Conservation (phyloP, 2,888 invertebrate genomes). For the Lochmaea capreae region DNA sequence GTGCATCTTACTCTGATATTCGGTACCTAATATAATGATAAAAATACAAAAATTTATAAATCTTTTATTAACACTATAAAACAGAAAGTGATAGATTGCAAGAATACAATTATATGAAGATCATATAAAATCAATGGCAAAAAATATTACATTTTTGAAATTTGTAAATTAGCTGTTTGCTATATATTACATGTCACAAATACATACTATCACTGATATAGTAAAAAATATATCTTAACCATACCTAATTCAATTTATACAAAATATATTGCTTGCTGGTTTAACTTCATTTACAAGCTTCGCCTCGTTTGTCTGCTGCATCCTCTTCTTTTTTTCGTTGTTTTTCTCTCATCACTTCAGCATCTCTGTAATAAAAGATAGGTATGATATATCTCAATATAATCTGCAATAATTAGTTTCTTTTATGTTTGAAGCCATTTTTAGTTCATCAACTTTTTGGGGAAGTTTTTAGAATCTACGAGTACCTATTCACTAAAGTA, state of each 20-base stretch:
- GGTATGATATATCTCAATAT: too few relatives aligned
- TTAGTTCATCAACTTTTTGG: too few relatives aligned
- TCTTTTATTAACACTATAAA: neutral
- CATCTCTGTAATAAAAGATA: constrained; percentile 75
- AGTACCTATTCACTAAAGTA: too few relatives aligned
- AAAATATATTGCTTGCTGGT: constrained; percentile 26
- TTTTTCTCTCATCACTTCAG: constrained; percentile 89
- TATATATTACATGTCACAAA: constrained; percentile 42
- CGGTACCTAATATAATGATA: too few relatives aligned
- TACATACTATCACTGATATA: constrained; percentile 33
- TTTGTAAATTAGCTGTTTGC: neutral
- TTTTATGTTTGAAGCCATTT: too few relatives aligned
- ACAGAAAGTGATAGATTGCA: neutral
- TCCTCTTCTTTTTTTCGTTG: constrained; percentile 80
- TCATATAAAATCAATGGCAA: neutral
- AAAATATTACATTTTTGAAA: constrained; percentile 1
- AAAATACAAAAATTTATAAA: neutral
- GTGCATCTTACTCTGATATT: too few relatives aligned
- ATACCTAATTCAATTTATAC: constrained; percentile 35
- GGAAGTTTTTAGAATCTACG: too few relatives aligned
- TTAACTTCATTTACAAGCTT: constrained; percentile 47
- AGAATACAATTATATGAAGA: neutral
- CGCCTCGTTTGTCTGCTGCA: constrained; percentile 37
- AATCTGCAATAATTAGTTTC: too few relatives aligned
- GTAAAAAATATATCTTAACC: constrained; percentile 35